Conservation (phyloP, 2,797 vertebrate species). For the Xyrichtys novacula region DNA sequence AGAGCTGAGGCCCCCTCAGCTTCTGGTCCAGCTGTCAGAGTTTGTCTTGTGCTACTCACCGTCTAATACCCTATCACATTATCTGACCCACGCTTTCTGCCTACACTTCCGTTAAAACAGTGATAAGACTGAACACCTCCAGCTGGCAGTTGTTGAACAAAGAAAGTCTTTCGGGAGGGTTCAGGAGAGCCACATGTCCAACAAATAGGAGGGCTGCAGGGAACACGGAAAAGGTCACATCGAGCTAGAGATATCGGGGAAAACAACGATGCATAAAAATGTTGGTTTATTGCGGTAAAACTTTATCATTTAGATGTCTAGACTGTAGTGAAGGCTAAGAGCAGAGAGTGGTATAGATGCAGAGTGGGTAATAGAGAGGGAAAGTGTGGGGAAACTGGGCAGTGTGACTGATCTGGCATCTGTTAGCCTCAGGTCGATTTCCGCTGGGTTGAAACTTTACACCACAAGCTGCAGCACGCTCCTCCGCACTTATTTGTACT, state of each 20-base stretch:
- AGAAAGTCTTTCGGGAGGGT: conserved; percentile 15
- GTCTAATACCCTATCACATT: conserved; percentile 52
- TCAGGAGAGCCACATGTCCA: conserved; percentile 27
- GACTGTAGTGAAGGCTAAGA: conserved; percentile 47
- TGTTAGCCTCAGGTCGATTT: conserved; percentile 85
- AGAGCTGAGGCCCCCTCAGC: conserved; percentile 63
- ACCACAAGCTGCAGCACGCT: conserved; percentile 63
- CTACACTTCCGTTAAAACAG: conserved; percentile 38
- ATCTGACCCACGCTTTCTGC: conserved; percentile 37
- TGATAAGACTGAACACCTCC: conserved; percentile 51
- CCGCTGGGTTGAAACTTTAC: conserved; percentile 78
- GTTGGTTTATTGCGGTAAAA: conserved; percentile 41
- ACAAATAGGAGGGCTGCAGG: neutral
- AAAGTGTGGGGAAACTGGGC: conserved; percentile 58
- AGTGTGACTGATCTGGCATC: conserved; percentile 87
- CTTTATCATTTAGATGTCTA: conserved; percentile 45
- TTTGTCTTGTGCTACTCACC: conserved; percentile 65
- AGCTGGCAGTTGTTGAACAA: conserved; percentile 53
- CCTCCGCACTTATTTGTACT: conserved; percentile 34
- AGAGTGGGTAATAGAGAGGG: conserved; percentile 51
- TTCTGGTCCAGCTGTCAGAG: conserved; percentile 80
- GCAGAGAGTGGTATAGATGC: conserved; percentile 4
- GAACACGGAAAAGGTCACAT: conserved; percentile 27
- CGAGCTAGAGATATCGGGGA: conserved; percentile 33
- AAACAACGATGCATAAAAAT: conserved; percentile 19